Conservation (phyloP, 2,113 vertebrate species). For the Scopus umbretta region DNA sequence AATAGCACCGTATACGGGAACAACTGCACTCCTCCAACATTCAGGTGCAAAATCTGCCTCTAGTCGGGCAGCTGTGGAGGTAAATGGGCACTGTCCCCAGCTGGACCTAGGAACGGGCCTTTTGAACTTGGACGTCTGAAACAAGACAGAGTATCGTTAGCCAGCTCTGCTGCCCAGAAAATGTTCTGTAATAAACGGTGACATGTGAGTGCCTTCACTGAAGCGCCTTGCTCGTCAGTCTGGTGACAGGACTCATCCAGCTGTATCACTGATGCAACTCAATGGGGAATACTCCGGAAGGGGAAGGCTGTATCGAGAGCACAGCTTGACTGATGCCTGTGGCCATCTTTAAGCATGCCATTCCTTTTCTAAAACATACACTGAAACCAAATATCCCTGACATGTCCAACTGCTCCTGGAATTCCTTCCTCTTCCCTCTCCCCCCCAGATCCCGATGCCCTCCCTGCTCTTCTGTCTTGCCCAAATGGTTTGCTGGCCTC, state of each 20-base stretch:
- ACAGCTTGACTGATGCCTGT: neutral
- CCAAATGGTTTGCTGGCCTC: neutral
- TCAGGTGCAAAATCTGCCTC: neutral
- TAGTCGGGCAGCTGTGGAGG: neutral
- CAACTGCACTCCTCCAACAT: neutral
- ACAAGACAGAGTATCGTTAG: neutral
- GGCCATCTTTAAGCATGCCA: neutral
- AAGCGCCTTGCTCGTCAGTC: neutral
- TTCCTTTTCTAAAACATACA: conserved; percentile 12
- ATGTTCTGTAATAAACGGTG: neutral
- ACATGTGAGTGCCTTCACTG: neutral
- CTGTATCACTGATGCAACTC: neutral
- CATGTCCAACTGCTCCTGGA: neutral
- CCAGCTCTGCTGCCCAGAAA: neutral
- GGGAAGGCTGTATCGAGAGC: neutral
- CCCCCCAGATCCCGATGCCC: neutral
- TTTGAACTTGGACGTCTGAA: neutral
- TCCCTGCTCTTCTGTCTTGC: neutral
- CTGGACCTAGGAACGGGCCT: neutral
- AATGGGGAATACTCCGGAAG: neutral
- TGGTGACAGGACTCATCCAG: neutral
- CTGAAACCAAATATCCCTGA: neutral
- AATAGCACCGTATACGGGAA: neutral
- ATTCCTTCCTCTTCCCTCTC: neutral
- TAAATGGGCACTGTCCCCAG: neutral